Evolutionary conservation across 2,113 vertebrate species (phyloP).

Genomic region (Dicaeum eximium): DNA sequence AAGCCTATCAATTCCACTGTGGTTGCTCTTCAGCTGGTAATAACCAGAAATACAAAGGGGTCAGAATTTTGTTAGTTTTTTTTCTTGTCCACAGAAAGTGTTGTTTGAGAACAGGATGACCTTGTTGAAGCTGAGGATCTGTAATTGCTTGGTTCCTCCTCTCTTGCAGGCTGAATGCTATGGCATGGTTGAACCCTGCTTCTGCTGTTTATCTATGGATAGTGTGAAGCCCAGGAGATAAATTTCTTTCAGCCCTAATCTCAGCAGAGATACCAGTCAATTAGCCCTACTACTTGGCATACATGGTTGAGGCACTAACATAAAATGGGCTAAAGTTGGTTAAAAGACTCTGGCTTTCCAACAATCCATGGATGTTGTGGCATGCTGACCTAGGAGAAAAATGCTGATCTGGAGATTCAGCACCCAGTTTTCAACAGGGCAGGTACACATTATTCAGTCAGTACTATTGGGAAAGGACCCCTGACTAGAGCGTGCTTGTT

Average conservation of each 20-base stretch:
- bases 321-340: background rate
- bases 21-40: background rate
- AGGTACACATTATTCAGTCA: background rate
- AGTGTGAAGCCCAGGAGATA: background rate
- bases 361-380: background rate
- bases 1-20: background rate
- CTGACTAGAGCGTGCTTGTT: background rate
- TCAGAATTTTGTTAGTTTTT: background rate
- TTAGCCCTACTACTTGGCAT: background rate
- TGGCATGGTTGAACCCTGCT: background rate
- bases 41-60: background rate
- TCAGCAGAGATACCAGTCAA: background rate
- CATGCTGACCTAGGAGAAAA: background rate
- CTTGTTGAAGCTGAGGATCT: background rate
- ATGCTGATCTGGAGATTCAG: background rate
- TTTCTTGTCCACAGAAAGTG: background rate
- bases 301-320: background rate
- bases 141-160: background rate
- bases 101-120: background rate
- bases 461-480: background rate
- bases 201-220: background rate
- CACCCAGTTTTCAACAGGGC: background rate
- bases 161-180: background rate
- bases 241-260: background rate
- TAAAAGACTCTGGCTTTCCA: background rate